Evolutionary conservation across 2,888 invertebrate species (phyloP), one percentile per base, ranked within the genome.

Genomic region (Tineola bisselliella): DNA sequence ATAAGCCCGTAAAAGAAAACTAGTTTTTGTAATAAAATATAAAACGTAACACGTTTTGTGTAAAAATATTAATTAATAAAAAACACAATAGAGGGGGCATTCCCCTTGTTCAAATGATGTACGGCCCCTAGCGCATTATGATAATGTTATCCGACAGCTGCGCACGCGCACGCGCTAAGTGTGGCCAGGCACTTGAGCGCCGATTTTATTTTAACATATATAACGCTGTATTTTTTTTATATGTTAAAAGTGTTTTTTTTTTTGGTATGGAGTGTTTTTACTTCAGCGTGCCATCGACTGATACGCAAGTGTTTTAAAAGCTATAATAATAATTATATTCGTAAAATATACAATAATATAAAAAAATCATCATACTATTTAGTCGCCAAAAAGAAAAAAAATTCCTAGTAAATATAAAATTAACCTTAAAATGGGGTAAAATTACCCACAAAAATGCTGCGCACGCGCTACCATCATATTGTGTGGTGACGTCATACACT

Each of bases 401-500:
- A n/a, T n/a, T n/a, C n/a, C n/a, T n/a, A n/a, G n/a, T n/a, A n/a
- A n/a, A n/a, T n/a, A n/a, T n/a, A 43, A 8, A 43, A 43, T 5
- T 5, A n/a, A 48, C 15, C 10, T 15, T 5, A 48, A 48, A 48
- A 48, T 48, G 17, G 48, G 48, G 48, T 48, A 48, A 10, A 17
- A 17, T 15, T n/a, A 6, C 48, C 48, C 17, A 15, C 48, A 48
- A 43, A 3, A 25, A 43, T 84, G 48, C 48, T 86, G 86, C 84
- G 76, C 71, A 67, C 70, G 76, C 76, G 62, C 64, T 65, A 68
- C 69, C 69, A 75, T 73, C 75, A 76, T 75, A 62, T 71, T 74
- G 66, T n/a, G 13, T 43, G 68, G 74, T 84, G 83, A 84, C 86
- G 84, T 84, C 81, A 84, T 70, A 68, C 15, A 6, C 10, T 72